Percentiles rank a stretch among this genome's conserved stretches.
phyloP scores from a whole-genome alignment of 2,888 invertebrate species.

The Chaitophorus viminalis region DNA sequence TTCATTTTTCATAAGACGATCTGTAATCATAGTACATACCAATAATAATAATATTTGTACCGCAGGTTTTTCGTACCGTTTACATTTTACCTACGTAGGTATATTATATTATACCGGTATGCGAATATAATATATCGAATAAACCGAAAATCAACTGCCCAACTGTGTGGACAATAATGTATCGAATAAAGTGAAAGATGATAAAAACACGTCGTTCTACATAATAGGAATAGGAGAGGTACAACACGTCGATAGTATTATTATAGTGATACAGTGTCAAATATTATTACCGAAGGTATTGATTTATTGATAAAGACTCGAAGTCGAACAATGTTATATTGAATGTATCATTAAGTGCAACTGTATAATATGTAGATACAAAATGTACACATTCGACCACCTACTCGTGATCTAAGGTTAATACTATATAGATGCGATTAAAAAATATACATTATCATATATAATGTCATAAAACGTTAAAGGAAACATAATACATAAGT shows the following conservation, averaged over 20 bases:
- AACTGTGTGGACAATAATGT: no score
- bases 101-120: no score
- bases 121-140: no score
- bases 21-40: no score
- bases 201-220: background rate
- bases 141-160: no score
- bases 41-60: background rate
- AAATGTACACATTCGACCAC: background rate
- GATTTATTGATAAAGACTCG: background rate
- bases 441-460: background rate
- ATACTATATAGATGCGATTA: background rate
- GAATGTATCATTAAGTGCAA: slow-evolving; percentile 19
- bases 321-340: slow-evolving; percentile 1
- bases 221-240: background rate
- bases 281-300: background rate
- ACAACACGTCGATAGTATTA: background rate
- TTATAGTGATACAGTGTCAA: background rate
- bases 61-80: background rate
- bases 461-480: background rate
- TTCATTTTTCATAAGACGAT: background rate
- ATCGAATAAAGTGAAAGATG: no score
- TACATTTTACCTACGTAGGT: background rate
- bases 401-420: slow-evolving; percentile 20
- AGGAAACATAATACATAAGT: background rate
- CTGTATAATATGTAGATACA: background rate